phyloP scores from a whole-genome alignment of 2,888 invertebrate genomes.

The Globia sparganii region DNA sequence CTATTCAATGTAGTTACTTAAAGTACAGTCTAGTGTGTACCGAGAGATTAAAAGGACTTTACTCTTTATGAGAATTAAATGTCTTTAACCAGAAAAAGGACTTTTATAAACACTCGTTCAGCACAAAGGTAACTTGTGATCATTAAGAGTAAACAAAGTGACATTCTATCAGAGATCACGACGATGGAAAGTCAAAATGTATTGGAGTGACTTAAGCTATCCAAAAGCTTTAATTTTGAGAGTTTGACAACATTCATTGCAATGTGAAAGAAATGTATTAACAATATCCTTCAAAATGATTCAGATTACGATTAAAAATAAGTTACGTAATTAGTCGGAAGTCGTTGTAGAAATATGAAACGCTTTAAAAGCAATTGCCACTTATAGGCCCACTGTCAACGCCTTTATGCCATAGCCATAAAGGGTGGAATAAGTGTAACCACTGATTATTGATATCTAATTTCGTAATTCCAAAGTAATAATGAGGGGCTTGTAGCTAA shows the following conservation, averaged over 20 bases:
- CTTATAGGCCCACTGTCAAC: neutral
- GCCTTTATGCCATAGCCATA: neutral
- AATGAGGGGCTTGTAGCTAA: too few species aligned
- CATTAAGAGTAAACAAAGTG: neutral
- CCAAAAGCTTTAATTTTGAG: too few species aligned
- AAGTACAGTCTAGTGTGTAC: neutral
- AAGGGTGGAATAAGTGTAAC: neutral
- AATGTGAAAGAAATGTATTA: too few species aligned
- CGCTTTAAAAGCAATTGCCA: neutral
- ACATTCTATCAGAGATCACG: neutral
- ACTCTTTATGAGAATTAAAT: too few species aligned
- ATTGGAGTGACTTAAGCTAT: neutral
- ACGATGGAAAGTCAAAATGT: too few species aligned
- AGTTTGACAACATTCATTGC: too few species aligned
- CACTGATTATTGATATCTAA: neutral
- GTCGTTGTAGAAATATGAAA: neutral
- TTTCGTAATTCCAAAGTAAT: neutral
- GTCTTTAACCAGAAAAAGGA: too few species aligned
- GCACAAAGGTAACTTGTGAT: too few species aligned
- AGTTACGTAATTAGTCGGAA: neutral
- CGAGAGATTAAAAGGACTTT: neutral
- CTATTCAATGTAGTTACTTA: constrained; percentile 6
- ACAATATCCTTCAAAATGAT: too few species aligned
- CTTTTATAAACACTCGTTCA: too few species aligned
- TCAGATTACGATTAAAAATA: too few species aligned